These are phyloP conservation scores for Cydia amplana DNA, from an alignment of 1,140 invertebrate species.

Conservation along the genomic window DNA sequence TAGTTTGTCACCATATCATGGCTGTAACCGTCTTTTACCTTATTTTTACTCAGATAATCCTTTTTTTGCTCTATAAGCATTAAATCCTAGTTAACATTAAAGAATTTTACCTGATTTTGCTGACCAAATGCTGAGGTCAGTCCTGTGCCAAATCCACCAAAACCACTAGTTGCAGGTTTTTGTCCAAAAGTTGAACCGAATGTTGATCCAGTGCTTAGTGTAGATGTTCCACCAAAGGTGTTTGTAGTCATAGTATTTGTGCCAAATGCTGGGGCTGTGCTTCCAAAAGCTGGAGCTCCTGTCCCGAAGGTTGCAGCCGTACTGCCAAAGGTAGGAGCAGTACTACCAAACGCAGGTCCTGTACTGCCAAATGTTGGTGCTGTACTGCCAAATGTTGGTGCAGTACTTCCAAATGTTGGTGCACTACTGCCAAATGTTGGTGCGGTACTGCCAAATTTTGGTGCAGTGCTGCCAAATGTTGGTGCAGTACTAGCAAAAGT, in stretches of 20 bases:
- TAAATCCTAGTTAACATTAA: constrained; percentile 16
- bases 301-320: constrained; percentile 63
- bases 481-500: constrained; percentile 58
- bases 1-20: no score
- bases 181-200: constrained; percentile 74
- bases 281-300: constrained; percentile 33
- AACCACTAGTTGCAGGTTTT: constrained; percentile 74
- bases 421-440: constrained; percentile 51
- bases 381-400: constrained; percentile 40
- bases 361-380: constrained; percentile 50
- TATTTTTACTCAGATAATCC: no score
- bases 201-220: constrained; percentile 56
- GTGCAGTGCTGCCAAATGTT: constrained; percentile 55
- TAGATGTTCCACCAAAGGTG: constrained; percentile 48
- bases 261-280: constrained; percentile 35
- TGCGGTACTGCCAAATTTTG: constrained; percentile 44
- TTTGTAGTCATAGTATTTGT: constrained; percentile 54
- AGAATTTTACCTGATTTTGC: constrained; percentile 49
- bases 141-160: constrained; percentile 77
- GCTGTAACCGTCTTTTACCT: no score
- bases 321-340: neutral
- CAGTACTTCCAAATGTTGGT: constrained; percentile 33
- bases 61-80: no score
- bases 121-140: constrained; percentile 61
- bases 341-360: constrained; percentile 30